Base-by-base conservation (phyloP, 2,797 vertebrate species). In the Myotis vivesi region DNA sequence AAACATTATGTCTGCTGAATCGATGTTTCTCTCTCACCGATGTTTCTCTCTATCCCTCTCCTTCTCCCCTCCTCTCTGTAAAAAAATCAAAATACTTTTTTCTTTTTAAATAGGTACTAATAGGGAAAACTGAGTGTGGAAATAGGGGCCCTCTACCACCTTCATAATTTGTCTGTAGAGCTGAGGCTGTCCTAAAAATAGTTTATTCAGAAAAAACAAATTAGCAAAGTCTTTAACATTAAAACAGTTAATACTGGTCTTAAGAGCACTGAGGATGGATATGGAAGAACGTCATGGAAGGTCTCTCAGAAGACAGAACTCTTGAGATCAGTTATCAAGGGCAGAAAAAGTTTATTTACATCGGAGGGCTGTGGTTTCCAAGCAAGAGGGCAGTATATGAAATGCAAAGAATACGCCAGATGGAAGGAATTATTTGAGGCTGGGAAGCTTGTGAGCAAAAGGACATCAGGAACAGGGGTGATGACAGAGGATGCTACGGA, bases 401-500 rank as follows among this genome's bases (percentile, higher is more conserved):
- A 25, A 25, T 1, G 71, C 17, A 55, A 86, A 46, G 9, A 68
- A 57, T 23, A 41, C 4, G 8, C 22, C 9, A 68, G 1, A 53
- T 33, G 55, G 41, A 83, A 83, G 10, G 2, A 51, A 2, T 0
- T 3, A 2, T 38, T 49, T 82, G 73, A 88, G 64, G 2, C 23
- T 53, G 8, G 4, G 9, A 57, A 62, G 12, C 22, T 90, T 53
- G 7, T 33, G 30, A 44, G 22, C 28, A 77, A 59, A 86, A 53
- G 41, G 33, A n/a, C 4, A 1, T 10, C 6, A 30, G 20, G 8
- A 22, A 36, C 1, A n/a, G 71, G 28, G 23, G 6, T 33, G 53
- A 17, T 33, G 33, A 49, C 0, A 12, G 30, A 64, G 2, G 64
- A 9, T 17, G 25, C 13, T 12, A 46, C 2, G 8, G 4, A 25